Conservation (phyloP, 2,888 invertebrate species). For the Synanthedon myopaeformis region DNA sequence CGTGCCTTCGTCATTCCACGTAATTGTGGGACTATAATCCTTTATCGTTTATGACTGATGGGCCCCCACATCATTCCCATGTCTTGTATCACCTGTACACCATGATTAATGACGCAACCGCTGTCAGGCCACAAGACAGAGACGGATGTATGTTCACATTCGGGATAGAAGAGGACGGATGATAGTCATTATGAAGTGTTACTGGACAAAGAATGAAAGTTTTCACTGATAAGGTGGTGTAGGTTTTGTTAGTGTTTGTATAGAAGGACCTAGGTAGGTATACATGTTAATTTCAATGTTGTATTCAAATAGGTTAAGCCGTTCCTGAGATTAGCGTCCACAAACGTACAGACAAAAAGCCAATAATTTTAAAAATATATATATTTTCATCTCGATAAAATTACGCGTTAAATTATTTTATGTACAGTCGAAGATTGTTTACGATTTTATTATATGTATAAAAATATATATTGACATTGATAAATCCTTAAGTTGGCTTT, state of each 20-base stretch:
- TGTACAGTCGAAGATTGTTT: too few relatives aligned
- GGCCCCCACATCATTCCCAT: slow-evolving; percentile 22
- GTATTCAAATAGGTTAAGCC: too few relatives aligned
- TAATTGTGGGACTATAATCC: slow-evolving; percentile 27
- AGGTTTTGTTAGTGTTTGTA: not conserved
- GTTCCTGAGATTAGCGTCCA: too few relatives aligned
- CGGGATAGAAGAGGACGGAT: not conserved
- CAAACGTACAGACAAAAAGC: too few relatives aligned
- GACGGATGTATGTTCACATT: slow-evolving; percentile 9
- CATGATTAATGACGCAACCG: slow-evolving; percentile 5
- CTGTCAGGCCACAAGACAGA: slow-evolving; percentile 16
- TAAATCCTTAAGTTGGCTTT: too few relatives aligned
- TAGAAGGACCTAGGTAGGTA: not conserved
- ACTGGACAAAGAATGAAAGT: not conserved
- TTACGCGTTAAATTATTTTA: too few relatives aligned
- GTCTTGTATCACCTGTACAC: slow-evolving; percentile 9
- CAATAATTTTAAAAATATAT: too few relatives aligned
- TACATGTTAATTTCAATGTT: too few relatives aligned
- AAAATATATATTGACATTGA: too few relatives aligned
- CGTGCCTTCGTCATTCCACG: slow-evolving; percentile 10
- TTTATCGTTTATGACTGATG: slow-evolving; percentile 27
- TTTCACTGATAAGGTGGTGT: not conserved
- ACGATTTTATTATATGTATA: too few relatives aligned
- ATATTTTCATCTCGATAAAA: too few relatives aligned
- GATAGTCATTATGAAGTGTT: not conserved